Conservation (phyloP, 2,888 invertebrate species). For the Nephrotoma appendiculata region DNA sequence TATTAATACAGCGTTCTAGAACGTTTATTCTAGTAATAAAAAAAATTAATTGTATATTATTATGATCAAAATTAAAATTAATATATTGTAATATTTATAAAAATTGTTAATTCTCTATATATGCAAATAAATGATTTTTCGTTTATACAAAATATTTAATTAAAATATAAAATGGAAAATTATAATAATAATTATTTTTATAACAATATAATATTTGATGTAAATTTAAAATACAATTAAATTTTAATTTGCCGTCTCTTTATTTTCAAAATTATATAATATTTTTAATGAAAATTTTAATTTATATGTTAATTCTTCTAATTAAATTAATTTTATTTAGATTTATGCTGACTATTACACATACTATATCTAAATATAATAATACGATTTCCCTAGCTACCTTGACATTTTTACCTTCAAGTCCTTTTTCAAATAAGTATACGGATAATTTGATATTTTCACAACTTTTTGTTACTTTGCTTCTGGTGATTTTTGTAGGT, state of each 20-base stretch:
- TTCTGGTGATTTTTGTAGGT: neutral
- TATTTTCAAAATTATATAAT: neutral
- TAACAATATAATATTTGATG: neutral
- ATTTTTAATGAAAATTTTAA: neutral
- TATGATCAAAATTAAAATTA: too few species aligned
- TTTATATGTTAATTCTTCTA: neutral
- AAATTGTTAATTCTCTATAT: neutral
- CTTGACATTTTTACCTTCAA: neutral
- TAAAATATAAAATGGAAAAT: neutral
- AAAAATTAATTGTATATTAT: too few species aligned
- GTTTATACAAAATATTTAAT: neutral
- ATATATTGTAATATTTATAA: too few species aligned
- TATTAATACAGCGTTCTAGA: too few species aligned
- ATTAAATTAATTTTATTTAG: neutral
- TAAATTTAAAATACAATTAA: neutral
- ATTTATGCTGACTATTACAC: neutral
- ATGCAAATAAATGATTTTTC: neutral
- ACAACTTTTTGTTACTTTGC: neutral
- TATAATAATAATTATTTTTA: neutral
- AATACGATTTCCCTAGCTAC: neutral
- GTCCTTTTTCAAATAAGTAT: neutral
- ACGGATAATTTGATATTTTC: neutral
- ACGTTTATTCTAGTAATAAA: too few species aligned
- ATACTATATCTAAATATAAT: neutral
- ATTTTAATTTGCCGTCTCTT: neutral